Conservation (phyloP, 1,140 invertebrate genomes). For the Dryas iulia region DNA sequence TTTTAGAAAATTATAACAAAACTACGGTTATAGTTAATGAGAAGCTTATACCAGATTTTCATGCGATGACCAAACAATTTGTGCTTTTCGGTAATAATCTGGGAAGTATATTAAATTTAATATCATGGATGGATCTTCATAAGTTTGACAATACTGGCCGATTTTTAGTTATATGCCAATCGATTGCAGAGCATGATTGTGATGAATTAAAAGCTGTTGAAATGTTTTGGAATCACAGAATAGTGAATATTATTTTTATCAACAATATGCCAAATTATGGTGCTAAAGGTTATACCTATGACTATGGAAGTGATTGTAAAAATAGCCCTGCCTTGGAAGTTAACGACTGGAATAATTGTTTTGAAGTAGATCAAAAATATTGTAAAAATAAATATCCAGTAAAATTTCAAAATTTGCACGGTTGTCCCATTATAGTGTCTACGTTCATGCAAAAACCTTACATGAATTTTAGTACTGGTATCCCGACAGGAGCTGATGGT, state of each 20-base stretch:
- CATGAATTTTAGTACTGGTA: slow-evolving; percentile 47
- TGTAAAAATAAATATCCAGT: slow-evolving; percentile 44
- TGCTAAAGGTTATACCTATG: slow-evolving; percentile 43
- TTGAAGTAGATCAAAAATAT: slow-evolving; percentile 11
- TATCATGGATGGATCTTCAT: slow-evolving; percentile 41
- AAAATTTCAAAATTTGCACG: slow-evolving; percentile 54
- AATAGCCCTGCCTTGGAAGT: slow-evolving; percentile 35
- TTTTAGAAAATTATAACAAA: slow-evolving; percentile 47
- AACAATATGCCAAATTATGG: slow-evolving; percentile 27
- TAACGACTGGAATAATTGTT: slow-evolving; percentile 27
- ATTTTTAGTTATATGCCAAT: slow-evolving; percentile 55
- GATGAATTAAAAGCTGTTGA: slow-evolving; percentile 43
- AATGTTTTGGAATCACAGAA: slow-evolving; percentile 52
- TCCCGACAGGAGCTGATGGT: slow-evolving; percentile 54
- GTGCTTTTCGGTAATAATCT: slow-evolving; percentile 51
- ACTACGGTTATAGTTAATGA: slow-evolving; percentile 41
- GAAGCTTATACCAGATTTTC: slow-evolving; percentile 29
- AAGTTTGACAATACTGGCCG: slow-evolving; percentile 52
- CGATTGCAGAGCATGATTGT: slow-evolving; percentile 34
- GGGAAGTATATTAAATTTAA: slow-evolving; percentile 34
- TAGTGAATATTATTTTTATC: slow-evolving; percentile 53
- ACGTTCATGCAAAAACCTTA: slow-evolving; percentile 55
- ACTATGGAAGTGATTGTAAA: slow-evolving; percentile 39
- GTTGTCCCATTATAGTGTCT: slow-evolving; percentile 53
- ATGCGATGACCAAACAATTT: slow-evolving; percentile 41